phyloP scores from a whole-genome alignment of 1,140 invertebrate genomes.

The Bombyx mori region DNA sequence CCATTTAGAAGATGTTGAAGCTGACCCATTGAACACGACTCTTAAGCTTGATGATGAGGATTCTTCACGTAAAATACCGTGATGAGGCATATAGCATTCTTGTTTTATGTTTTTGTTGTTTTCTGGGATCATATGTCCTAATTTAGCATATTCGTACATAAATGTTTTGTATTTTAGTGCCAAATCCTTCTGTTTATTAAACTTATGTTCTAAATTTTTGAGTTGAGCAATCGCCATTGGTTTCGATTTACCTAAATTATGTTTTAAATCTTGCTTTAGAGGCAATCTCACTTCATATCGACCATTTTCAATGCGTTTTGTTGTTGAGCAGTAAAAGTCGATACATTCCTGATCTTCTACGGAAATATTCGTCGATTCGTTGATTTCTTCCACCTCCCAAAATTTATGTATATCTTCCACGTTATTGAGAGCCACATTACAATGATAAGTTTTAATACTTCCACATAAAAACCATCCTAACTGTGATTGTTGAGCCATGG shows the following conservation, averaged over 20 bases:
- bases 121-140: conserved; percentile 6
- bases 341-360: conserved; percentile 16
- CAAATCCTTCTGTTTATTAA: conserved; percentile 11
- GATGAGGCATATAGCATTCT: no score
- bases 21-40: conserved; percentile 54
- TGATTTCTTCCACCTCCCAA: conserved; percentile 12
- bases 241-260: conserved; percentile 15
- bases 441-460: no score
- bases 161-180: conserved; percentile 14
- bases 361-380: conserved; percentile 10
- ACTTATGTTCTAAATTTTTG: conserved; percentile 13
- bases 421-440: not conserved
- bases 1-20: conserved; percentile 23
- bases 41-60: conserved; percentile 36
- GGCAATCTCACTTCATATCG: conserved; percentile 17
- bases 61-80: not conserved
- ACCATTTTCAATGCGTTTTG: conserved; percentile 10
- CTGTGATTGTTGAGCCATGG: conserved; percentile 22
- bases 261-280: conserved; percentile 5
- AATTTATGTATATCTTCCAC: no score
- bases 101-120: not conserved
- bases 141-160: conserved; percentile 3
- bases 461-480: conserved; percentile 27
- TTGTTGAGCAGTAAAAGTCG: conserved; percentile 14
- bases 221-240: conserved; percentile 20